Evolutionary conservation across 2,113 vertebrate species (phyloP), one percentile per base, ranked within the genome.

Genomic region (Xiphias gladius): DNA sequence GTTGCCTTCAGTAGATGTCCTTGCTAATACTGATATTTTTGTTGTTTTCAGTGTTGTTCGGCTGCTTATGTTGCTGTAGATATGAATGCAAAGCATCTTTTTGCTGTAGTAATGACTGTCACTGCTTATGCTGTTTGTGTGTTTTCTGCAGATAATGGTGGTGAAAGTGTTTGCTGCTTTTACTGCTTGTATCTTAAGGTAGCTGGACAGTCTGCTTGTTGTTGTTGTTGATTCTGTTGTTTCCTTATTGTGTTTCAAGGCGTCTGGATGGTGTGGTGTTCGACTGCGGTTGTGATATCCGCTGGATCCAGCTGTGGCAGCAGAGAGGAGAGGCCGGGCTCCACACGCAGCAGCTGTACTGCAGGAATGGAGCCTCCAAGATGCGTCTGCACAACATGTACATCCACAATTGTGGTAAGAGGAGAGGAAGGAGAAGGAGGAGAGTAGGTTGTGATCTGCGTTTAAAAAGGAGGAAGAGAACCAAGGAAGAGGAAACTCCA

Each of bases 261-360:
- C 96, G 93, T 83, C 83, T 99, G 94, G 97, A 98, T 68, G 96
- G 96, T 54, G 97, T 99, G 84, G 93, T 97, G 75, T 99, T 99
- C 66, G 96, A 97, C 91, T 99, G 98, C 73, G 97, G 97, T 92
- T 99, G 98, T 0, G 96, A 96, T 76, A 98, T 99, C 84, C 98
- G 98, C 85, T 99, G 98, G 98, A 97, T 99, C 94, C 98, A 99
- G 95, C 96, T 99, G 86, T 99, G 97, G 97, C 97, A 97, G 94
- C 96, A 97, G 93, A 96, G 96, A 90, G 96, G 96, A 0, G 97
- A 98, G 82, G 97, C 98, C 0, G 94, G 90, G 52, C 95, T 99
- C 46, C 93, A 97, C 85, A 95, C 94, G 14, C 98, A 99, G 92
- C 93, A 95, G 63, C 95, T 99, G 26, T 97, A 94, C 94, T 99